Evolutionary conservation across 2,113 vertebrate genomes (phyloP).

Genomic region (Carassius gibelio): DNA sequence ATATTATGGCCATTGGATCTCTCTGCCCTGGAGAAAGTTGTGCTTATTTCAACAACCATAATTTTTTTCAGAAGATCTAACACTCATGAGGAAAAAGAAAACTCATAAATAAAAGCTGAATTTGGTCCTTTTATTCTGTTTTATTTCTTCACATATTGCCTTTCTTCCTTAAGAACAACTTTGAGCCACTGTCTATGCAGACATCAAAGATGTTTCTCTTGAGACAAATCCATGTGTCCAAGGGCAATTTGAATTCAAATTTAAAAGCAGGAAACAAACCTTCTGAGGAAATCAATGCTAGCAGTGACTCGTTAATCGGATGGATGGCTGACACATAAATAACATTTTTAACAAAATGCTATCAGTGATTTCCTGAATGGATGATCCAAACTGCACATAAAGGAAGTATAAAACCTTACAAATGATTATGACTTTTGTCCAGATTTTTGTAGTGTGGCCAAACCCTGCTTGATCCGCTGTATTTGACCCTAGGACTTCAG

Average conservation of each 20-base stretch:
- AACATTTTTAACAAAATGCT: background rate
- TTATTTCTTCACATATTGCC: background rate
- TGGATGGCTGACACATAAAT: background rate
- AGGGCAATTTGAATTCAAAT: background rate
- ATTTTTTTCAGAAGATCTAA: background rate
- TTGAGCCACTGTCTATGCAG: background rate
- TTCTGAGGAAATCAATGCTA: background rate
- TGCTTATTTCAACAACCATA: background rate
- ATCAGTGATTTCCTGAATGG: background rate
- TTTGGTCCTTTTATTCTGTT: background rate
- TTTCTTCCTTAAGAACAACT: background rate
- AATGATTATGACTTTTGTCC: background rate
- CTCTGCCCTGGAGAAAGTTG: background rate
- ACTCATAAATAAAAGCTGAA: background rate
- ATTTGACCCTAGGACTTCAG: conserved; percentile 13
- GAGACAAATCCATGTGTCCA: background rate
- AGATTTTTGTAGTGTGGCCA: background rate
- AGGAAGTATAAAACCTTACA: background rate
- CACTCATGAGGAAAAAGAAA: background rate
- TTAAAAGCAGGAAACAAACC: background rate
- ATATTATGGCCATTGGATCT: background rate
- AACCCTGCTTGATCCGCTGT: background rate
- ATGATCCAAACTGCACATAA: background rate
- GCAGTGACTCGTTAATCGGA: background rate
- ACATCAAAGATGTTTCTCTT: conserved; percentile 5